A percentile compares a stretch with the other conserved stretches of the same genome.
Conservation (phyloP, 2,113 vertebrate genomes). For the Sinocyclocheilus anophthalmus region DNA sequence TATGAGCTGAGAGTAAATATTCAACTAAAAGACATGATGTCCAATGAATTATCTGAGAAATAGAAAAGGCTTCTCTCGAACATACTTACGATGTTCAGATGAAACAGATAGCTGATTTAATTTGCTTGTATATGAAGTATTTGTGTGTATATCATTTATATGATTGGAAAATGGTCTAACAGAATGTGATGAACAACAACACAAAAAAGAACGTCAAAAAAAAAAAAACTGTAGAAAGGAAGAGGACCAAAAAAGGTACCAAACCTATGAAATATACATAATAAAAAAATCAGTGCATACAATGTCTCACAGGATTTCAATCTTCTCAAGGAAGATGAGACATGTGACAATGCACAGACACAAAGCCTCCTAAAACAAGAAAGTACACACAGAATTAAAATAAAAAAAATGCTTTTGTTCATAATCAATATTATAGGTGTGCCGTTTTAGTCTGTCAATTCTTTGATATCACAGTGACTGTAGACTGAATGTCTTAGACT, state of each 20-base stretch:
- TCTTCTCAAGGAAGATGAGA: slow-evolving; percentile 7
- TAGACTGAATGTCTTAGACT: not conserved
- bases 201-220: not conserved
- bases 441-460: not conserved
- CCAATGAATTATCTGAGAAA: not conserved
- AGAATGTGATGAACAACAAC: not conserved
- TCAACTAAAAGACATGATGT: not conserved
- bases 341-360: not conserved
- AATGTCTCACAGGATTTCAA: not conserved
- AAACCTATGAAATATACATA: not conserved
- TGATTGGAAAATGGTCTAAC: not conserved
- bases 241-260: not conserved
- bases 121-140: not conserved
- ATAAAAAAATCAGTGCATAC: slow-evolving; percentile 33
- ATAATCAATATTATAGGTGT: not conserved
- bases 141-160: not conserved
- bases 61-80: not conserved
- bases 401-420: slow-evolving; percentile 1
- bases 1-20: not conserved
- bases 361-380: not conserved
- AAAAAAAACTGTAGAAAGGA: not conserved
- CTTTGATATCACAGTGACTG: slow-evolving; percentile 19
- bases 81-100: not conserved
- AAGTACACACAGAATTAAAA: not conserved
- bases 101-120: not conserved